Evolutionary conservation across 1,140 invertebrate genomes (phyloP), one percentile per base, ranked within the genome.

Genomic region (Caenorhabditis latens): DNA sequence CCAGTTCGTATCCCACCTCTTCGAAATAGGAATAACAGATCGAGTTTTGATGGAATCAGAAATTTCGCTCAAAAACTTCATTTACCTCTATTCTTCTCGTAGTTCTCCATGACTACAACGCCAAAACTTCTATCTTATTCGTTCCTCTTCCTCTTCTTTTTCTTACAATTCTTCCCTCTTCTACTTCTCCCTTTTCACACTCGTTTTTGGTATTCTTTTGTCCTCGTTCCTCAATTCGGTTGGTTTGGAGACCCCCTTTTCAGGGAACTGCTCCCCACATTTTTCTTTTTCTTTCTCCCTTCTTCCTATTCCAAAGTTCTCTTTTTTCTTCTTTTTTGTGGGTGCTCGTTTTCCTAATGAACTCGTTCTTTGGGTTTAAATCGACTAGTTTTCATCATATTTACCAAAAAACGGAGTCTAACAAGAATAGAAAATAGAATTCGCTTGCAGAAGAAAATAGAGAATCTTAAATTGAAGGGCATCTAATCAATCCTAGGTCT

Each of bases 121-220:
- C 50, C 16, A 53, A 9, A 13, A 53, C 50, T 53, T 13, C 50
- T 53, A 13, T 16, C 9, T 1, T 53, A 53, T 53, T 53, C 50
- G 50, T 53, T 53, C 50, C 57, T 19, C 16, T 58, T 8, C 19
- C 55, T 58, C n/a, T n/a, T 19, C 55, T 58, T n/a, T n/a, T 19
- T 19, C 55, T 16, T 7, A 11, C 14, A 19, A 6, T 58, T n/a
- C 19, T 24, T 63, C 61, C 24, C 24, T 40, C 21, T 63, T n/a
- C 57, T n/a, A 21, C 13, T 58, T 58, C 61, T 63, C 61, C 61
- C 19, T 24, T 58, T 58, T 63, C 61, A 63, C 61, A 63, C 61
- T 63, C 61, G 61, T 63, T 63, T 63, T 63, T 63, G 61, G 61
- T 63, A 63, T 63, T 63, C 61, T 63, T 32, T 63, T 63, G 61